These are phyloP conservation scores for Eristalis pertinax DNA, from an alignment of 2,888 invertebrate species.

Conservation along the genomic window DNA sequence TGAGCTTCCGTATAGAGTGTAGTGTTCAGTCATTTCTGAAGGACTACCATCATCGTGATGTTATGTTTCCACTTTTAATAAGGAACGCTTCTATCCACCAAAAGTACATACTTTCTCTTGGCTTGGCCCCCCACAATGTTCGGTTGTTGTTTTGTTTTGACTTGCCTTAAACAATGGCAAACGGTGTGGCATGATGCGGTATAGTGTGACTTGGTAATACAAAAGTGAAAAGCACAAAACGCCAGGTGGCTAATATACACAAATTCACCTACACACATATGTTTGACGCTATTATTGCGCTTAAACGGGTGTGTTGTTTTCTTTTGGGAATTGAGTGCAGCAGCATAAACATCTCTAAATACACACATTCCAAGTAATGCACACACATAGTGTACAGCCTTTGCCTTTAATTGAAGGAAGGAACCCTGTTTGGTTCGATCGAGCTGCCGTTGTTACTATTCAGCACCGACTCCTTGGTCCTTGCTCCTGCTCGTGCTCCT, in stretches of 20 bases:
- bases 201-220: background rate
- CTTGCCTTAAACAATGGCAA: slow-evolving; percentile 40
- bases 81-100: slow-evolving; percentile 47
- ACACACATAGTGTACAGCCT: background rate
- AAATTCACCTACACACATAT: slow-evolving; percentile 38
- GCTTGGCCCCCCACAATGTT: background rate
- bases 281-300: slow-evolving; percentile 56
- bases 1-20: slow-evolving; percentile 3
- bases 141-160: slow-evolving; percentile 24
- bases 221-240: background rate
- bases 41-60: slow-evolving; percentile 6
- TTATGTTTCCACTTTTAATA: slow-evolving; percentile 19
- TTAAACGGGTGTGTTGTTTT: slow-evolving; percentile 37
- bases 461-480: background rate
- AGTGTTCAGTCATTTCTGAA: slow-evolving; percentile 48
- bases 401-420: slow-evolving; percentile 11
- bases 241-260: background rate
- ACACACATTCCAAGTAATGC: background rate
- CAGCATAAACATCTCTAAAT: slow-evolving; percentile 40
- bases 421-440: slow-evolving; percentile 34
- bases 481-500: background rate
- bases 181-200: background rate
- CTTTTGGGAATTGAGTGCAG: slow-evolving; percentile 37
- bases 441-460: background rate
- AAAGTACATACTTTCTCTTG: background rate